Percentiles rank a stretch among this genome's conserved stretches.
Evolutionary conservation across 1,140 invertebrate genomes (phyloP).

Genomic region (Trichogramma pretiosum): DNA sequence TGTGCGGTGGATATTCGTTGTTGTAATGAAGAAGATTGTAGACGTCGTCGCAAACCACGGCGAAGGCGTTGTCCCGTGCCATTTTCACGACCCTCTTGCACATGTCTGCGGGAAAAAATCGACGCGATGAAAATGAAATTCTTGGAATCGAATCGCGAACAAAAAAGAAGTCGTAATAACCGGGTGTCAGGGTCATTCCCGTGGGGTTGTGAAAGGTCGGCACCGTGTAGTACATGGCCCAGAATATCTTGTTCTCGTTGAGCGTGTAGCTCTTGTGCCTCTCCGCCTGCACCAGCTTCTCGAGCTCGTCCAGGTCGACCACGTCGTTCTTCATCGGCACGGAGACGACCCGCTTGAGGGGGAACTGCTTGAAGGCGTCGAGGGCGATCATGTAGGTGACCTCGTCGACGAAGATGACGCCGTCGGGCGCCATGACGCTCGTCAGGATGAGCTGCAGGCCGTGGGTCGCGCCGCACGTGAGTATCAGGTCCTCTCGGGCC

Average conservation of each 20-base stretch:
- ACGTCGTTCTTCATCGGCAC: constrained; percentile 49
- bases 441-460: constrained; percentile 53
- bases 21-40: constrained; percentile 57
- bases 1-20: constrained; percentile 37
- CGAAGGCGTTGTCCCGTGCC: constrained; percentile 49
- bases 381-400: constrained; percentile 60
- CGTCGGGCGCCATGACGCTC: constrained; percentile 49
- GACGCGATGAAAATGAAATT: neutral
- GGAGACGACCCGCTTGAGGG: constrained; percentile 50
- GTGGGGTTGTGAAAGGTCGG: constrained; percentile 61
- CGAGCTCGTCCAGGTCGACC: constrained; percentile 47
- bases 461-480: constrained; percentile 57
- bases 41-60: constrained; percentile 57
- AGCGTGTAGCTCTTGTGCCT: constrained; percentile 27
- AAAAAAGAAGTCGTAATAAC: no score
- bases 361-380: constrained; percentile 49
- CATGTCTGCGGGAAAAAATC: constrained; percentile 31
- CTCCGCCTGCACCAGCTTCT: constrained; percentile 33
- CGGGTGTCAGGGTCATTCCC: constrained; percentile 45
- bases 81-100: constrained; percentile 46
- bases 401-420: constrained; percentile 58
- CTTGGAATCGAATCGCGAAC: neutral
- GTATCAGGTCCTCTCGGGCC: constrained; percentile 49
- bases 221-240: constrained; percentile 55
- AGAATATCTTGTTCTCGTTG: constrained; percentile 47